These are phyloP conservation scores for Paracanthobrama guichenoti DNA, from an alignment of 2,113 vertebrate genomes.

Conservation along the genomic window DNA sequence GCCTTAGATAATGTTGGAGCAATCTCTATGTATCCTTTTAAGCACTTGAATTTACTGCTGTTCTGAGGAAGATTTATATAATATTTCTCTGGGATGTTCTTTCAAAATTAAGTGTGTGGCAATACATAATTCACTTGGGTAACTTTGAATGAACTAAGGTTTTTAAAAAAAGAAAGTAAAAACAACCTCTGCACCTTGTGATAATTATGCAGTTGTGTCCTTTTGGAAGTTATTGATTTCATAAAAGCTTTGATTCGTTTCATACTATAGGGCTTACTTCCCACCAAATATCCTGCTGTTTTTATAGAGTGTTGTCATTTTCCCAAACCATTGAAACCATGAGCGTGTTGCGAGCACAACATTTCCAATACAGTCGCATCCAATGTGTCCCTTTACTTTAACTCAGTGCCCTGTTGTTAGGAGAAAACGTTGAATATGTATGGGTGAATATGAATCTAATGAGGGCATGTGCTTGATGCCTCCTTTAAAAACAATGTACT, in stretches of 20 bases:
- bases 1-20: background rate
- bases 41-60: background rate
- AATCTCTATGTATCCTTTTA: background rate
- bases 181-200: background rate
- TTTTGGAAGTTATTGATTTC: slow-evolving; percentile 24
- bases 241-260: slow-evolving; percentile 36
- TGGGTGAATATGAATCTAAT: slow-evolving; percentile 59
- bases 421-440: background rate
- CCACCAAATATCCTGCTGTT: slow-evolving; percentile 24
- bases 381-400: background rate
- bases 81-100: background rate
- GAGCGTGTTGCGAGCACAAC: background rate
- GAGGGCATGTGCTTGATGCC: slow-evolving; percentile 33
- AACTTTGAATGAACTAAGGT: slow-evolving; percentile 6
- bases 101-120: background rate
- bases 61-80: background rate
- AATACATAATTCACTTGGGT: background rate
- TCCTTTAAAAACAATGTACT: slow-evolving; percentile 59
- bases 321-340: background rate
- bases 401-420: slow-evolving; percentile 12
- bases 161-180: background rate
- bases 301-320: slow-evolving; percentile 34
- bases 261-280: slow-evolving; percentile 11
- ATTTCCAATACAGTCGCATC: background rate
- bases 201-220: slow-evolving; percentile 32